Base-by-base conservation (phyloP, 2,113 vertebrate species). In the Vicugna pacos region DNA sequence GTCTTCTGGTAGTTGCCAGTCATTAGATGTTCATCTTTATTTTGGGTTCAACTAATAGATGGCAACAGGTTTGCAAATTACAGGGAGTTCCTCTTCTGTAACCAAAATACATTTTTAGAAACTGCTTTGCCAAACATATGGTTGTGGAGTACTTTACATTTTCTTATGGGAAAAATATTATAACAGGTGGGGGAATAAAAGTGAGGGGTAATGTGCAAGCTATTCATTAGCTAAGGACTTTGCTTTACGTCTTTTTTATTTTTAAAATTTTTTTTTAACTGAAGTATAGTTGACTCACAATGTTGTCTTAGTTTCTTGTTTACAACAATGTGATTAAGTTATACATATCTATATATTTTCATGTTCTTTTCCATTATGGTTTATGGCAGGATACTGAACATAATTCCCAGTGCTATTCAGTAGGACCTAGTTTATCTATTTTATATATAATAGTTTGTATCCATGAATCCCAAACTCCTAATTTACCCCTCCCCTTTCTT, bases 101-200 rank as follows among this genome's bases (percentile, higher is more conserved):
- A 84, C 30, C 42, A 65, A 28, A 89, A 46, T 32, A 48, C 0
- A 4, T 56, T 96, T 69, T 42, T 80, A 70, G 80, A 58, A 96
- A 82, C 12, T 9, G 13, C 17, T 79, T 86, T 58, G 42, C 28
- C 86, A 92, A 93, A 62, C 19, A 67, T 42, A 79, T 70, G 46
- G 22, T n/a, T 80, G 54, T 50, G 54, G 76, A 77, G 12, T 65
- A 28, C 22, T 95, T 86, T 38, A 60, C 11, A 70, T 79, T 92
- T 94, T 56, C 24, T 46, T 73, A 72, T 30, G 81, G n/a, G n/a
- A 90, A 91, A 89, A 86, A 67, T 64, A 52, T 35, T 65, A 38
- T 28, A 95, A 89, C 32, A 60, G 54, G n/a, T 70, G 8, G 12
- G 14, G 17, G 10, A 42, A 52, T 15, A 80, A 30, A 75, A 4